Conservation (phyloP, 2,888 invertebrate species). For the Nemoura dubitans region DNA sequence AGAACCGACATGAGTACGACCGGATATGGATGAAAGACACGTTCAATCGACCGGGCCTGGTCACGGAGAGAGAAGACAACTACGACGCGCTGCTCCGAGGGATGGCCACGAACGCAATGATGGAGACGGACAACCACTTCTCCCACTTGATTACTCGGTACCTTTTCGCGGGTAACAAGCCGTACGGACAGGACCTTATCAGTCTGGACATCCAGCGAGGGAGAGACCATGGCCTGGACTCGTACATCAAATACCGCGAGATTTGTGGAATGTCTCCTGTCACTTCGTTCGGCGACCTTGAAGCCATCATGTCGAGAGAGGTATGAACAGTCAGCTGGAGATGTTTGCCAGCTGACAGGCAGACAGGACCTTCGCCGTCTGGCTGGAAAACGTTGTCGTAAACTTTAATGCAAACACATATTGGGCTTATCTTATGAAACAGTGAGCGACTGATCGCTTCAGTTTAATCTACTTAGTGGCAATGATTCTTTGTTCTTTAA, state of each 20-base stretch:
- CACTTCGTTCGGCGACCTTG: conserved; percentile 48
- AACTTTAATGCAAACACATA: too few species aligned
- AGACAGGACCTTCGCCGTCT: too few species aligned
- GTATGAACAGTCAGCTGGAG: conserved; percentile 47
- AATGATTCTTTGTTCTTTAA: too few species aligned
- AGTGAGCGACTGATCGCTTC: too few species aligned
- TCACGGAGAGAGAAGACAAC: not conserved
- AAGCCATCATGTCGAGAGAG: conserved; percentile 46
- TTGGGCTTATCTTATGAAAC: too few species aligned
- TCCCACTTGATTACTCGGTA: conserved; percentile 53
- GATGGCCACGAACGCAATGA: conserved; percentile 14
- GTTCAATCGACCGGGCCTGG: conserved; percentile 33
- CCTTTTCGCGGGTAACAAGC: conserved; percentile 53
- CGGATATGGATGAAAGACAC: conserved; percentile 25
- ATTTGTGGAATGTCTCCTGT: conserved; percentile 52
- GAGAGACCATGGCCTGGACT: conserved; percentile 53
- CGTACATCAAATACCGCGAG: conserved; percentile 52
- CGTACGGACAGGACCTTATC: conserved; percentile 55
- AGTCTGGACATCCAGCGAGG: conserved; percentile 56
- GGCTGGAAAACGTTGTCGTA: too few species aligned
- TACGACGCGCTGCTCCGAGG: conserved; percentile 40
- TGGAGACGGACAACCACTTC: conserved; percentile 24
- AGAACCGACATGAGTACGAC: conserved; percentile 31
- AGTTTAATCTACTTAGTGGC: too few species aligned
- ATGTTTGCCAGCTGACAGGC: too few species aligned